These are phyloP conservation scores for Pedetes capensis DNA, from an alignment of 2,113 vertebrate genomes.

Conservation along the genomic window DNA sequence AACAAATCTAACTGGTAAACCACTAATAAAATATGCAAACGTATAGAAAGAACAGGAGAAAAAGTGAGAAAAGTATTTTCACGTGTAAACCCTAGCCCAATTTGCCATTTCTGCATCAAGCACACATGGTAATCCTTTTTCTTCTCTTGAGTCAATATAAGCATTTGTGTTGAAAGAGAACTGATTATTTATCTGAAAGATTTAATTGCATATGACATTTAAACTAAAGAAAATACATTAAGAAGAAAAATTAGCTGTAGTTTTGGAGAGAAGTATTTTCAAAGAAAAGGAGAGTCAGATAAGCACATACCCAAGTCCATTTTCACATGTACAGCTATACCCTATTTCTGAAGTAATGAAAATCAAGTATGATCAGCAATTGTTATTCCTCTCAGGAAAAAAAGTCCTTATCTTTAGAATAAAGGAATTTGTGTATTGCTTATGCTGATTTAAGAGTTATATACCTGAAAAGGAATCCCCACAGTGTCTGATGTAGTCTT, in stretches of 20 bases:
- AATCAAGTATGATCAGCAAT: neutral
- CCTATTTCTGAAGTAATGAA: constrained; percentile 41
- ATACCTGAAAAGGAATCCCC: constrained; percentile 45
- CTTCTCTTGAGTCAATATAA: neutral
- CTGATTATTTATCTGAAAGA: neutral
- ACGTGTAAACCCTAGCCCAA: neutral
- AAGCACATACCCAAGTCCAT: neutral
- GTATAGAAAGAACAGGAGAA: neutral
- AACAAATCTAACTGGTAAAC: neutral
- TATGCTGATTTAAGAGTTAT: constrained; percentile 26
- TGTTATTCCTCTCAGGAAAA: constrained; percentile 24
- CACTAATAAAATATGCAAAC: neutral
- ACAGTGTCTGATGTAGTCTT: constrained; percentile 19
- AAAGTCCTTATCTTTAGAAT: constrained; percentile 24
- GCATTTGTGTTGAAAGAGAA: neutral
- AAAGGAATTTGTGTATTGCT: neutral
- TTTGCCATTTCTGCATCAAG: neutral
- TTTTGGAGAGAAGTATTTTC: neutral
- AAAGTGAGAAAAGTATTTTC: neutral
- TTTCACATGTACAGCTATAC: neutral
- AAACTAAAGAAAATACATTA: neutral
- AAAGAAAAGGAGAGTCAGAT: neutral
- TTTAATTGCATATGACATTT: neutral
- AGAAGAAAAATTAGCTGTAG: neutral
- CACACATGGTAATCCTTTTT: neutral